Percentiles rank a stretch among this genome's conserved stretches.
Conservation (phyloP, 2,888 invertebrate genomes). For the Hypolimnas misippus region DNA sequence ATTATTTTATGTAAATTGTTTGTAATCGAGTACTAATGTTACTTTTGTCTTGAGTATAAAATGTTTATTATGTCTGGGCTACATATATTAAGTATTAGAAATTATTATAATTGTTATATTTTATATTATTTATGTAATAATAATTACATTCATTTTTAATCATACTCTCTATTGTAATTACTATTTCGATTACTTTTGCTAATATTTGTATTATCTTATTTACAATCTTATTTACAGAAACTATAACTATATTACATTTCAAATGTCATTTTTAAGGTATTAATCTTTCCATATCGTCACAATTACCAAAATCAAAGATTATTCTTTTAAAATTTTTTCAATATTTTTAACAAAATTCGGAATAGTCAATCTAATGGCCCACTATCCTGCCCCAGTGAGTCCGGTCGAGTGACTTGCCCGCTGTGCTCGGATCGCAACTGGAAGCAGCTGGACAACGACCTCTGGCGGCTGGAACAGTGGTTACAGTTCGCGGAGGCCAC, state of each 20-base stretch:
- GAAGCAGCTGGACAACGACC: slow-evolving; percentile 94
- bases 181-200: too few relatives aligned
- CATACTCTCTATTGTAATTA: too few relatives aligned
- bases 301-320: too few relatives aligned
- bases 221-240: too few relatives aligned
- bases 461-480: slow-evolving; percentile 96
- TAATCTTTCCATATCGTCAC: too few relatives aligned
- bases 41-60: not conserved
- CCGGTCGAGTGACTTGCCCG: slow-evolving; percentile 92
- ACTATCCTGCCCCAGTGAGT: slow-evolving; percentile 83
- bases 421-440: slow-evolving; percentile 94
- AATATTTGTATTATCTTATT: too few relatives aligned
- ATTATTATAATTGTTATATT: not conserved
- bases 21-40: not conserved
- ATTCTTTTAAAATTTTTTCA: too few relatives aligned
- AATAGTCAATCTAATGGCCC: not conserved
- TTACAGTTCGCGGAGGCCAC: slow-evolving; percentile 93
- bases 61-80: not conserved
- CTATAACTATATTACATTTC: too few relatives aligned
- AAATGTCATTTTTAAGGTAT: too few relatives aligned
- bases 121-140: slow-evolving; percentile 1
- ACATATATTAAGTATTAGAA: not conserved
- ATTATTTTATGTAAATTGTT: slow-evolving; percentile 1
- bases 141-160: not conserved
- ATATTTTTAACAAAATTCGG: too few relatives aligned